phyloP scores from a whole-genome alignment of 2,113 vertebrate genomes.

The Salminus brasiliensis region DNA sequence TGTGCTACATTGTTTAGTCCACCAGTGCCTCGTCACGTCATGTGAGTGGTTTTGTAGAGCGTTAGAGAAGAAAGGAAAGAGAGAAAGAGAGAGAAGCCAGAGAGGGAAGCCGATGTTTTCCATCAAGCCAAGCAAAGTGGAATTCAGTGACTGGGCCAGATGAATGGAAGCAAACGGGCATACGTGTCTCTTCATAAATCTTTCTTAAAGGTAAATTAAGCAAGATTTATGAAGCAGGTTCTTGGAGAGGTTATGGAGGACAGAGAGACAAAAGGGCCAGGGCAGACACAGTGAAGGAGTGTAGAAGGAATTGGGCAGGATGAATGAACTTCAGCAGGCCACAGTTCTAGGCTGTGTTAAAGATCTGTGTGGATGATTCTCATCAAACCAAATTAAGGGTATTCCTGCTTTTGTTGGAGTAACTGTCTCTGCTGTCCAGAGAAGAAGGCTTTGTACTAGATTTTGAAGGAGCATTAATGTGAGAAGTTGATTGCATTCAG shows the following conservation, averaged over 20 bases:
- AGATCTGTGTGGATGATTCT: neutral
- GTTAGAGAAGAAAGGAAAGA: neutral
- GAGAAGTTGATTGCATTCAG: too few relatives aligned
- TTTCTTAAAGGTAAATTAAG: neutral
- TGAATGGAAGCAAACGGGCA: neutral
- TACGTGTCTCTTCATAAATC: too few relatives aligned
- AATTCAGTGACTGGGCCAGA: neutral
- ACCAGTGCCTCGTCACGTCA: neutral
- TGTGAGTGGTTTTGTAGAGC: neutral
- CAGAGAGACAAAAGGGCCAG: neutral
- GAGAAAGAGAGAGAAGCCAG: neutral
- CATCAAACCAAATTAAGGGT: too few relatives aligned
- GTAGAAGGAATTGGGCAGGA: neutral
- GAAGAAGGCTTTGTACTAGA: too few relatives aligned
- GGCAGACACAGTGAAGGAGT: too few relatives aligned
- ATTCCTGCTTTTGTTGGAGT: too few relatives aligned
- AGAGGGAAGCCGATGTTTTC: conserved; percentile 9
- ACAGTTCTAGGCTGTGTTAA: neutral
- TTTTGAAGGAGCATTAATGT: too few relatives aligned
- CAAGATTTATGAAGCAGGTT: neutral
- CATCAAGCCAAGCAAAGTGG: neutral
- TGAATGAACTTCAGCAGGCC: neutral
- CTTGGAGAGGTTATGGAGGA: neutral
- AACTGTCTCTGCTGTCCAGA: too few relatives aligned
- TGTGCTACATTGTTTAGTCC: neutral